phyloP scores from a whole-genome alignment of 2,888 invertebrate species.

The Emmelina monodactyla region DNA sequence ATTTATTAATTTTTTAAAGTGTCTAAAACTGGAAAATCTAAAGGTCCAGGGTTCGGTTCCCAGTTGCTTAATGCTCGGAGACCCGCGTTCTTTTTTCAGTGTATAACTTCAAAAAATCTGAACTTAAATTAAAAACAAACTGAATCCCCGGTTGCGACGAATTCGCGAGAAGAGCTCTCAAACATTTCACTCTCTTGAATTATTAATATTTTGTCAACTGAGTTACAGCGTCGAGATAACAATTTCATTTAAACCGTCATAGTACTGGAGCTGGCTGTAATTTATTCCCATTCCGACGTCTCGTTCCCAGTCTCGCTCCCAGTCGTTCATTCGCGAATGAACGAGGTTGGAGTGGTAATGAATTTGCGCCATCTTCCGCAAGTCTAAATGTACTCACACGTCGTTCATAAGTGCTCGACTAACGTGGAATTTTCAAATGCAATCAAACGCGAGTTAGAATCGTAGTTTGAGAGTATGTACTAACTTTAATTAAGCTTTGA shows the following conservation, averaged over 20 bases:
- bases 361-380: slow-evolving; percentile 6
- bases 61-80: no score
- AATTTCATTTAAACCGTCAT: not conserved
- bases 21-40: no score
- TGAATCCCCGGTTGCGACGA: no score
- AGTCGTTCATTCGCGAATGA: slow-evolving; percentile 7
- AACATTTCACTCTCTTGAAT: not conserved
- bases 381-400: not conserved
- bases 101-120: no score
- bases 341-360: slow-evolving; percentile 8
- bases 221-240: not conserved
- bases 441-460: slow-evolving; percentile 6
- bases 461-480: slow-evolving; percentile 1
- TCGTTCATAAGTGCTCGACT: slow-evolving; percentile 9
- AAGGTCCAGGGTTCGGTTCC: no score
- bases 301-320: no score
- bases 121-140: no score
- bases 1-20: no score
- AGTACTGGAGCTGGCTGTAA: slow-evolving; percentile 3
- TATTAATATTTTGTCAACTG: slow-evolving; percentile 1
- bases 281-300: slow-evolving; percentile 3
- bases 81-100: no score
- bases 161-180: not conserved
- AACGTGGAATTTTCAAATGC: slow-evolving; percentile 8
- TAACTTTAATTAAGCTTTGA: no score